phyloP scores from a whole-genome alignment of 1,140 invertebrate species.

The Drosophila saltans region DNA sequence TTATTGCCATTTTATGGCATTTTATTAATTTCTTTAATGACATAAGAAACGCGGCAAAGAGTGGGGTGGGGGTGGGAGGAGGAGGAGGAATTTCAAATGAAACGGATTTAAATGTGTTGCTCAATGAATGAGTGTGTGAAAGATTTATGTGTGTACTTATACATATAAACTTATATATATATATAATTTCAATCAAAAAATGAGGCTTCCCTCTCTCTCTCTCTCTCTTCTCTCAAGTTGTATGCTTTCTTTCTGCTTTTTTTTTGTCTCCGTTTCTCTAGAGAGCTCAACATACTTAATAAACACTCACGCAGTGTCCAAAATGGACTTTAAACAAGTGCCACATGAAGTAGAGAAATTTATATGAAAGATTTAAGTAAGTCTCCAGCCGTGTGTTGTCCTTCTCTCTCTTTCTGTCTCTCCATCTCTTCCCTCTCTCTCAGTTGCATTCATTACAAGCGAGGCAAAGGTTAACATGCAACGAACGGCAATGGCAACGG shows the following conservation, averaged over 20 bases:
- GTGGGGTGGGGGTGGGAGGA: not conserved
- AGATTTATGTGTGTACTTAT: not conserved
- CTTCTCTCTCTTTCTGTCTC: not conserved
- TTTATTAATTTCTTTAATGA: slow-evolving; percentile 73
- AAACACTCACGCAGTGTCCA: slow-evolving; percentile 77
- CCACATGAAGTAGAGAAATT: slow-evolving; percentile 73
- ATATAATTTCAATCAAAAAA: not conserved
- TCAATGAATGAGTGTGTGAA: slow-evolving; percentile 25
- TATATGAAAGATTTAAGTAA: slow-evolving; percentile 78
- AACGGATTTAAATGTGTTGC: slow-evolving; percentile 39
- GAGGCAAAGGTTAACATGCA: slow-evolving; percentile 80
- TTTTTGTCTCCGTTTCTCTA: slow-evolving; percentile 40
- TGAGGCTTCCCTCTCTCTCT: not conserved
- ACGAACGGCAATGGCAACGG: slow-evolving; percentile 62
- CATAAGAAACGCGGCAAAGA: not conserved
- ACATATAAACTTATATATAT: not conserved
- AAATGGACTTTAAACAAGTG: slow-evolving; percentile 80
- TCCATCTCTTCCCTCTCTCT: slow-evolving; percentile 36
- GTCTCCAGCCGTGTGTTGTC: slow-evolving; percentile 53
- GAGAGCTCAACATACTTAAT: slow-evolving; percentile 63
- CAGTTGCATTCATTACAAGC: slow-evolving; percentile 80
- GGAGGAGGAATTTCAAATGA: slow-evolving; percentile 34
- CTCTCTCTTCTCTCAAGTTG: slow-evolving; percentile 1
- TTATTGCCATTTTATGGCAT: slow-evolving; percentile 75
- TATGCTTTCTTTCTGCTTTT: slow-evolving; percentile 24